Conservation (phyloP, 23 tunicate species). For the Halocynthia aurantium region DNA sequence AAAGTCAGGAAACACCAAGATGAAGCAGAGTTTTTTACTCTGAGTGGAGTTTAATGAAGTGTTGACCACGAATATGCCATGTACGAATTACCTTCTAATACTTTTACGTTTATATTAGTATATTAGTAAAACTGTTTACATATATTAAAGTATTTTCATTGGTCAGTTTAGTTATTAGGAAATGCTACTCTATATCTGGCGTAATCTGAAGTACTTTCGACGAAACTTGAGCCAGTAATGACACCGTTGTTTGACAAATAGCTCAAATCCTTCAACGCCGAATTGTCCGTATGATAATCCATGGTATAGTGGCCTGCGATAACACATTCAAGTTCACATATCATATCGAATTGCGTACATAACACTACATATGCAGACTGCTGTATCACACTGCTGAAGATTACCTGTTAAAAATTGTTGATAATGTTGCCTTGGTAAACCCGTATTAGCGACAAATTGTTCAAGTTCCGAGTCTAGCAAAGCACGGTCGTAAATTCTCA, state of each 20-base stretch:
- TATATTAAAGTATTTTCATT: no score
- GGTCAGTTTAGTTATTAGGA: not conserved
- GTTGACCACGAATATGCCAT: no score
- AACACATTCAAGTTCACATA: no score
- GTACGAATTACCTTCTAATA: no score
- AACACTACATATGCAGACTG: no score
- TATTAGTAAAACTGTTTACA: no score
- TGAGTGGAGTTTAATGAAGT: no score
- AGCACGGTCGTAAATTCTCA: conserved; percentile 25
- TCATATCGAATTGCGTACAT: no score
- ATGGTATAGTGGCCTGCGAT: conserved; percentile 16
- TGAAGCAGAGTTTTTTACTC: no score
- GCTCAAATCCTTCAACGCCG: not conserved
- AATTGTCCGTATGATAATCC: conserved; percentile 10
- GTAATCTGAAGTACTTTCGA: conserved; percentile 16
- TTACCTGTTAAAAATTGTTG: conserved; percentile 21
- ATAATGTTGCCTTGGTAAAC: conserved; percentile 23
- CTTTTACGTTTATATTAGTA: no score
- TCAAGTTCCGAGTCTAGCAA: conserved; percentile 1
- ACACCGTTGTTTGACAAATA: conserved; percentile 12
- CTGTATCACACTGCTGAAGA: no score
- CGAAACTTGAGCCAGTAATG: conserved; percentile 6
- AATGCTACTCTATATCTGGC: conserved; percentile 16
- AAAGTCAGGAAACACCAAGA: no score
- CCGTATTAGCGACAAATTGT: conserved; percentile 10